Evolutionary conservation across 1,140 invertebrate genomes (phyloP), one percentile per base, ranked within the genome.

Genomic region (Drosophila ficusphila): DNA sequence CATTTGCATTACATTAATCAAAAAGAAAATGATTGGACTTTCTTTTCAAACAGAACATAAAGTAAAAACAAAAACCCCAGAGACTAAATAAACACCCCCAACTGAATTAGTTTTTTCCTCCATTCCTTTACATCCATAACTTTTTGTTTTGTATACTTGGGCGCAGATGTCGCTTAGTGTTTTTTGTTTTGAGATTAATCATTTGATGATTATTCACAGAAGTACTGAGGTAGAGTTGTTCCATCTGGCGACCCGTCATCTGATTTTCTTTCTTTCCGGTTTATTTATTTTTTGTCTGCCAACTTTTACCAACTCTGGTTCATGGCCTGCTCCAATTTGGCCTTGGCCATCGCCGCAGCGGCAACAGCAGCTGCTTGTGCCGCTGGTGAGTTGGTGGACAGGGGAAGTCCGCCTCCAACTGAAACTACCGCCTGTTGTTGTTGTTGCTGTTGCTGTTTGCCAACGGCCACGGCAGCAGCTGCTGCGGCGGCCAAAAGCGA

Each of bases 321-420:
- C 18, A 90, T 83, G 21, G 77, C 81, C 62, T 90, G 89, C 72
- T 86, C 81, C 14, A 90, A 41, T 39, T 90, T 90, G 49, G 89
- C 79, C 51, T 85, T 75, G 36, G 72, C 85, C n/a, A 77, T 79
- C 4, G 76, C 86, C 1, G 74, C 79, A 0, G 86, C 75, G 2
- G 82, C 56, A 2, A 71, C 61, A 6, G 62, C 72, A 0, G 73
- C 72, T 16, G 70, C 75, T 14, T 76, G 64, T 6, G 76, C 76
- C 3, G 53, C 77, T 2, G 65, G 57, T 19, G 85, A 61, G 14
- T 25, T 83, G 4, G 58, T 58, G 58, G 53, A 31, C 14, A 56
- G 33, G n/a, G 77, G 56, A 62, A 51, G 44, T 3, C 76, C 97
- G 96, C 91, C 96, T 96, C 5, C 97, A 61, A 33, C 58, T 3